Percentiles rank a stretch among this genome's conserved stretches.
These are phyloP conservation scores for Nomia melanderi DNA, from an alignment of 1,140 invertebrate genomes.

Conservation along the genomic window DNA sequence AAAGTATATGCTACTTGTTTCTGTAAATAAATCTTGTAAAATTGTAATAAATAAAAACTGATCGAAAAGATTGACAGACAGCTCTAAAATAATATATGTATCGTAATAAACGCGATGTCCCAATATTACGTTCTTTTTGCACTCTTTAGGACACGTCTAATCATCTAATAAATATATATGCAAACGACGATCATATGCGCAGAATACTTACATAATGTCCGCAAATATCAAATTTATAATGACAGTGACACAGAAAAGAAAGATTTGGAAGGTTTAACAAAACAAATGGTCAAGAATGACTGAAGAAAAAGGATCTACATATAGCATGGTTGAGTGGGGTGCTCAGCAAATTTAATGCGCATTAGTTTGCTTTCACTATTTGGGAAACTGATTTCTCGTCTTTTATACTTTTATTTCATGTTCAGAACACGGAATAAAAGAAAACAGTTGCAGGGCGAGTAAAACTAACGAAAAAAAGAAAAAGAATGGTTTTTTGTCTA, in stretches of 20 bases:
- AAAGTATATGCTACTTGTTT: not conserved
- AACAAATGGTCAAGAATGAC: not conserved
- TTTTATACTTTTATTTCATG: not conserved
- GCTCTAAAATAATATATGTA: not conserved
- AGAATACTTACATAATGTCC: not conserved
- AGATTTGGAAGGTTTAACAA: not conserved
- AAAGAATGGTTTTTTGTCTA: not conserved
- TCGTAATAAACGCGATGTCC: not conserved
- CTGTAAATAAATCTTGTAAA: not conserved
- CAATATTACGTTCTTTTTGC: not conserved
- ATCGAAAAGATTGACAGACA: not conserved
- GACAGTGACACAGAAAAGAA: not conserved
- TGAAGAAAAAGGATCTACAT: not conserved
- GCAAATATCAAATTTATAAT: not conserved
- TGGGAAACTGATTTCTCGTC: not conserved
- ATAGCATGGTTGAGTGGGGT: not conserved
- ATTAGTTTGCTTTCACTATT: not conserved
- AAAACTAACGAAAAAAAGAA: not conserved
- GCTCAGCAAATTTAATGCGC: not conserved
- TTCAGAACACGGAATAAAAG: not conserved
- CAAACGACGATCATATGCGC: not conserved
- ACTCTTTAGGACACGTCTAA: not conserved
- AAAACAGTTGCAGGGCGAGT: accelerated
- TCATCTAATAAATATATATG: not conserved
- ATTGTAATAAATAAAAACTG: not conserved